Evolutionary conservation across 2,888 invertebrate species (phyloP), one percentile per base, ranked within the genome.

Genomic region (Hipparchia sbordonii): DNA sequence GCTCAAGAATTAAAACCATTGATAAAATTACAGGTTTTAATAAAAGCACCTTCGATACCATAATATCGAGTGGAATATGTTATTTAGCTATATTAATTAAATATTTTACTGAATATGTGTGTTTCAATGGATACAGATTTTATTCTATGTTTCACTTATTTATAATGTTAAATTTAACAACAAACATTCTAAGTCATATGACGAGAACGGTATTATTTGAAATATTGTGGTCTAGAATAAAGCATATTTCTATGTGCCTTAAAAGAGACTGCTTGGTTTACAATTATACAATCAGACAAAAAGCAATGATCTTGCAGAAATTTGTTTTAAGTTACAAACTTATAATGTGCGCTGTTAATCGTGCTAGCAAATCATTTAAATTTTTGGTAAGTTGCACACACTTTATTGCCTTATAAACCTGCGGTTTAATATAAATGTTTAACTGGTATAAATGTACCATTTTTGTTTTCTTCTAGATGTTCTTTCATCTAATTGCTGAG

Each of bases 21-120:
- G 74, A 76, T 45, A 63, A 70, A 46, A 62, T 61, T n/a, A 52
- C 72, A 3, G 70, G 66, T 8, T 74, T 72, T 2, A 72, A 72
- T 2, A 72, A 72, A 10, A 8, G 57, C 1, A 23, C n/a, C 39
- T 62, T 52, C 0, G 56, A 63, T 2, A 45, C 60, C 54, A 67
- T 56, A 2, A 62, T 66, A n/a, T 71, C 74, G 0, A 67, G 39
- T 23, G 39, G 13, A 45, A 51, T 68, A 23, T 68, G 23, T 45
- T 68, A 59, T 51, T 6, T 48, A 48, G 9, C 33, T 56, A 7
- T 68, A 33, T 12, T 68, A 2, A 1, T 33, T 10, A 72, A 60
- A 63, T 54, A 39, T 63, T 4, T 72, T 0, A n/a, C 57, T 8
- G 71, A 74, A 56, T 13, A 52, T 52, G 13, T 69, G 45, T 61